phyloP scores from a whole-genome alignment of 2,113 vertebrate genomes.

The Chloropsis cyanopogon region DNA sequence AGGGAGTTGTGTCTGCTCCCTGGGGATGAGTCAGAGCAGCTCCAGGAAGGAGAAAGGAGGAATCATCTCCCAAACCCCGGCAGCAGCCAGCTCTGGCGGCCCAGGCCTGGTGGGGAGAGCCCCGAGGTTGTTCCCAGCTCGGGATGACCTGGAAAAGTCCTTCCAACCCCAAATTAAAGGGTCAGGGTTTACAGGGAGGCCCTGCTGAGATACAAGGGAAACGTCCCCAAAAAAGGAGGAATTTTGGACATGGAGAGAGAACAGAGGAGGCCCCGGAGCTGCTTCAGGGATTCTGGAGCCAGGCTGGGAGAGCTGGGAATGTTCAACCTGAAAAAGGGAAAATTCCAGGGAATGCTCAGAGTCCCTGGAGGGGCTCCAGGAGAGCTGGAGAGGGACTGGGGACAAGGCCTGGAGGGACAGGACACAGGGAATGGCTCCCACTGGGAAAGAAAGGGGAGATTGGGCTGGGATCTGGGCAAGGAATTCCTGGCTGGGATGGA shows the following conservation, averaged over 20 bases:
- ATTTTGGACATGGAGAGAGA: not conserved
- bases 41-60: not conserved
- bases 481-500: not conserved
- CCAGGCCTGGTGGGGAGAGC: not conserved
- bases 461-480: not conserved
- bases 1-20: not conserved
- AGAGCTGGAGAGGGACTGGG: not conserved
- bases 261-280: rapidly evolving
- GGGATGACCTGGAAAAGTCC: not conserved
- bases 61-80: not conserved
- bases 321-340: not conserved
- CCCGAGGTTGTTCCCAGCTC: not conserved
- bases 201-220: not conserved
- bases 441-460: not conserved
- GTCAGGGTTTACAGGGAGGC: not conserved
- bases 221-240: too few relatives aligned
- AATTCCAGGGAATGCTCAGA: rapidly evolving
- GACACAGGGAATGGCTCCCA: not conserved
- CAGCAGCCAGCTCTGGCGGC: not conserved
- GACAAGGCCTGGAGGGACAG: not conserved
- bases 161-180: not conserved
- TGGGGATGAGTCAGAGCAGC: not conserved
- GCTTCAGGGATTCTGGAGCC: not conserved
- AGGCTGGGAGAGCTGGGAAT: not conserved
- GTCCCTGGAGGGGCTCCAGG: not conserved